Percentiles rank a stretch among this genome's conserved stretches.
Conservation (phyloP, 2,888 invertebrate genomes). For the Orthonychiurus folsomi region DNA sequence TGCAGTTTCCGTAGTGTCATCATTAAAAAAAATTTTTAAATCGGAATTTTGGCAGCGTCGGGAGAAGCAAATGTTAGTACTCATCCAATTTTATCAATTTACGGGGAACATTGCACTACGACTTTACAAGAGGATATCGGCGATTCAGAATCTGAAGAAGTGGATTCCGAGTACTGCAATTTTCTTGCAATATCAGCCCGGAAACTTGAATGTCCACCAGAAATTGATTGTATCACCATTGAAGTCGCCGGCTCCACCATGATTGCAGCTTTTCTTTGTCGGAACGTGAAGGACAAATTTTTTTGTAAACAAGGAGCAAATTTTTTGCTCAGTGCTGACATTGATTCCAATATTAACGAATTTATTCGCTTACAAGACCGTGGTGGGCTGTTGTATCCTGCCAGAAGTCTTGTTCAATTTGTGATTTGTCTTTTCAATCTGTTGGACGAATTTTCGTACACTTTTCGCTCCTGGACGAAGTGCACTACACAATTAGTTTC, state of each 20-base stretch:
- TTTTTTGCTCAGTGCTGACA: not conserved
- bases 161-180: constrained; percentile 2
- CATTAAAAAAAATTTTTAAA: constrained; percentile 19
- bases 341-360: not conserved
- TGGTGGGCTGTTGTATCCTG: constrained; percentile 18
- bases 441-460: not conserved
- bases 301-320: not conserved
- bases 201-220: not conserved
- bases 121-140: constrained; percentile 3
- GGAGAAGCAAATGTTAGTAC: constrained; percentile 4
- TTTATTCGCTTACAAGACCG: constrained; percentile 15
- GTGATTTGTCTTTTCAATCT: constrained; percentile 10
- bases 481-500: not conserved
- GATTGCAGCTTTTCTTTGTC: constrained; percentile 16
- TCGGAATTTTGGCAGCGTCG: constrained; percentile 7
- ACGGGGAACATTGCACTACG: not conserved
- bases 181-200: not conserved
- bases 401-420: constrained; percentile 12
- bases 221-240: constrained; percentile 10
- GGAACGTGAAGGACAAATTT: constrained; percentile 12
- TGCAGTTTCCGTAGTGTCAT: constrained; percentile 11
- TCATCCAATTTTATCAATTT: too few relatives aligned
- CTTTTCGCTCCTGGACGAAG: not conserved
- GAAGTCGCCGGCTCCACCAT: constrained; percentile 16
- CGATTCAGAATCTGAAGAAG: not conserved